Evolutionary conservation across 2,888 invertebrate genomes (phyloP).

Genomic region (Stenchaetothrips biformis): DNA sequence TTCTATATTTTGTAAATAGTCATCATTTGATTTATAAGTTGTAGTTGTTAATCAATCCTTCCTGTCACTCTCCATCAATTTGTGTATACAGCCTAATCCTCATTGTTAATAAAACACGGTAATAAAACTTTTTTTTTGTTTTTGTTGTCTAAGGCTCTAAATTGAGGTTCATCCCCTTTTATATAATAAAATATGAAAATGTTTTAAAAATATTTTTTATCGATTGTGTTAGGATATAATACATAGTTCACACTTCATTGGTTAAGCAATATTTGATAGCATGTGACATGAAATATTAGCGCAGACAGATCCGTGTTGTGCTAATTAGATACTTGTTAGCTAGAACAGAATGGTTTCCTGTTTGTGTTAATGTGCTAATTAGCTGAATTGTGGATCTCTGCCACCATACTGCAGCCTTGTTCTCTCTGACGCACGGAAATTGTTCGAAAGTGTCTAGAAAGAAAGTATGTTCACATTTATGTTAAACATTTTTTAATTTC

Average conservation of each 20-base stretch:
- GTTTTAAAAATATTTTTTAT: slow-evolving; percentile 24
- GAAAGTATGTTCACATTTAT: background rate
- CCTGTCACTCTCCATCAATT: slow-evolving; percentile 2
- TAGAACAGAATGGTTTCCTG: too few species aligned
- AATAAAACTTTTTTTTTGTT: background rate
- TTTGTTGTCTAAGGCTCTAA: slow-evolving; percentile 11
- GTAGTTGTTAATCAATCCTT: slow-evolving; percentile 6
- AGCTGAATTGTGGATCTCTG: background rate
- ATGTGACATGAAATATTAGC: background rate
- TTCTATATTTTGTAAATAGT: slow-evolving; percentile 22
- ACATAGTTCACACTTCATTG: slow-evolving; percentile 13
- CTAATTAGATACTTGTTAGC: background rate
- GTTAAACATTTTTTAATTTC: background rate
- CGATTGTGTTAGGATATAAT: background rate
- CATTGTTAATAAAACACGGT: slow-evolving; percentile 9
- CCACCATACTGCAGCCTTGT: slow-evolving; percentile 9
- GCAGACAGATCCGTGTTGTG: background rate
- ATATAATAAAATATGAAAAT: slow-evolving; percentile 5
- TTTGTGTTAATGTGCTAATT: background rate
- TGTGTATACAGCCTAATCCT: background rate
- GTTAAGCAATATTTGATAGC: slow-evolving; percentile 19
- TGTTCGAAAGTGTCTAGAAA: background rate
- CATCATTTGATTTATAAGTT: slow-evolving; percentile 16
- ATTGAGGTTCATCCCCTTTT: slow-evolving; percentile 21
- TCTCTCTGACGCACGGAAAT: slow-evolving; percentile 5